These are phyloP conservation scores for Hemaris fuciformis DNA, from an alignment of 2,888 invertebrate species.

Conservation along the genomic window DNA sequence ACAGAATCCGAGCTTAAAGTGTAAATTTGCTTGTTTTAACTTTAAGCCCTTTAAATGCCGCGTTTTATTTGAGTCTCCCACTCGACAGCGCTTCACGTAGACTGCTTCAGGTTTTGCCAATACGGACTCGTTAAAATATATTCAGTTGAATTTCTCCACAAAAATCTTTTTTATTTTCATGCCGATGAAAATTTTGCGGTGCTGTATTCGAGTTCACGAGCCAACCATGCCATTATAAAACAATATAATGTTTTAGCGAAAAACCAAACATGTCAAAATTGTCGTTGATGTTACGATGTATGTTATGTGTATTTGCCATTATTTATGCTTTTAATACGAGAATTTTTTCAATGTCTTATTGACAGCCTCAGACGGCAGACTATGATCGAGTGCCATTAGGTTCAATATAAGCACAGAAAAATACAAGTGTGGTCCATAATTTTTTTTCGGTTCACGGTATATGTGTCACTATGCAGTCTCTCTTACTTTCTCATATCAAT, in stretches of 20 bases:
- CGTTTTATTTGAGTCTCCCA: not conserved
- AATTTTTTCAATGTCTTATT: too few relatives aligned
- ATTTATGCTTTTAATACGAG: too few relatives aligned
- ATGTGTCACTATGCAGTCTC: too few relatives aligned
- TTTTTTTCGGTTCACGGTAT: too few relatives aligned
- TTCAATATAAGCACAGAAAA: too few relatives aligned
- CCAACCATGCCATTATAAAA: not conserved
- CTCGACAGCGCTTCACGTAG: not conserved
- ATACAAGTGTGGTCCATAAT: too few relatives aligned
- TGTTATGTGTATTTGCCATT: too few relatives aligned
- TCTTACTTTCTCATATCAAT: too few relatives aligned
- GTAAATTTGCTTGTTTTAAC: not conserved
- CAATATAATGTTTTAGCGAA: not conserved
- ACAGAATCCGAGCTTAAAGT: not conserved
- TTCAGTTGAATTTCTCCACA: not conserved
- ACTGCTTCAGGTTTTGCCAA: not conserved
- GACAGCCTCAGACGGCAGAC: too few relatives aligned
- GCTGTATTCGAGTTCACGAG: not conserved
- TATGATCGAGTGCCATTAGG: too few relatives aligned
- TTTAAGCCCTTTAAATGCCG: not conserved
- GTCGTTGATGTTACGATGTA: too few relatives aligned
- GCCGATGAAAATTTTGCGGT: not conserved
- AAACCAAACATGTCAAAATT: too few relatives aligned
- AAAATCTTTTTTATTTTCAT: not conserved
- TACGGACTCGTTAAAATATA: not conserved